Evolutionary conservation across 2,797 vertebrate genomes (phyloP).

Genomic region (Spea hammondii): DNA sequence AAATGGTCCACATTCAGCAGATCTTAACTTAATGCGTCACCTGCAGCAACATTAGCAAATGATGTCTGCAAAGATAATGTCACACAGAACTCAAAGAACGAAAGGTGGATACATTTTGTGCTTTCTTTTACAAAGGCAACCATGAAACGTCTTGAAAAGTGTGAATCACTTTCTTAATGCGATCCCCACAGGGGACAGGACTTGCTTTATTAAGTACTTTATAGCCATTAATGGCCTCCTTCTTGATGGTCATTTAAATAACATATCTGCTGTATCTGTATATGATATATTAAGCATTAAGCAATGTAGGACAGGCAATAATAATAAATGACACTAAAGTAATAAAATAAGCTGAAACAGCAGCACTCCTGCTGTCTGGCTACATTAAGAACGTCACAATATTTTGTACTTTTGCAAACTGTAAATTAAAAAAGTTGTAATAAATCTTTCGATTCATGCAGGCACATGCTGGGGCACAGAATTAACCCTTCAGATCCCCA

Average conservation of each 20-base stretch:
- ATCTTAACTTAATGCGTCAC: conserved; percentile 45
- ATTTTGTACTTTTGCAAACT: conserved; percentile 18
- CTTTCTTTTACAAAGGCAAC: conserved; percentile 48
- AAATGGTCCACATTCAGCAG: conserved; percentile 25
- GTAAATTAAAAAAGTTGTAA: background rate
- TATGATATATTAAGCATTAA: conserved; percentile 58
- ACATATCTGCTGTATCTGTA: conserved; percentile 48
- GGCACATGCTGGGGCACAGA: no score
- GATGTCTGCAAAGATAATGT: conserved; percentile 48
- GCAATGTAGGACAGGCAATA: conserved; percentile 53
- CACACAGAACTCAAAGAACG: conserved; percentile 43
- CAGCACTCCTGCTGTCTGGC: conserved; percentile 41
- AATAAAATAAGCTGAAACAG: conserved; percentile 13
- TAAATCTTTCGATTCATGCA: no score
- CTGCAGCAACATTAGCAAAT: conserved; percentile 22
- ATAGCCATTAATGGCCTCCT: conserved; percentile 45
- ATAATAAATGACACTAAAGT: conserved; percentile 37
- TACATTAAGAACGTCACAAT: conserved; percentile 4
- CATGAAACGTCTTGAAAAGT: conserved; percentile 46
- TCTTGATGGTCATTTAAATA: conserved; percentile 39
- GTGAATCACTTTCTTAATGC: conserved; percentile 51
- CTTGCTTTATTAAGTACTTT: conserved; percentile 37
- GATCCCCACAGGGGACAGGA: conserved; percentile 48
- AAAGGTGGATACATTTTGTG: conserved; percentile 32
- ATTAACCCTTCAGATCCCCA: no score